Evolutionary conservation across 2,888 invertebrate genomes (phyloP).

Genomic region (Macaria notata): DNA sequence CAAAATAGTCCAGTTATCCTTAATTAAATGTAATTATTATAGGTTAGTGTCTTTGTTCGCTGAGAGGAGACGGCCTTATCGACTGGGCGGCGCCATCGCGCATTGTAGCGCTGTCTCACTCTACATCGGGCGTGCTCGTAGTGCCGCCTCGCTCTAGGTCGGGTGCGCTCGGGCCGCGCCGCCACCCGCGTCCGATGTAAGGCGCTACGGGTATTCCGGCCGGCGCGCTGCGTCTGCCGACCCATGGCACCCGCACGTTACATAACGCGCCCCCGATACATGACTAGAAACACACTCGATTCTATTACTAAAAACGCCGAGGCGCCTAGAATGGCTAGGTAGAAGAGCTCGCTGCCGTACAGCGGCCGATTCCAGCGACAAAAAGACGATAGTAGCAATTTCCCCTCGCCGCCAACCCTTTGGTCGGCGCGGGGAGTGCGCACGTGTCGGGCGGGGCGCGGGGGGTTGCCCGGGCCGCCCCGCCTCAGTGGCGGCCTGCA

Average conservation of each 20-base stretch:
- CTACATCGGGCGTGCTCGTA: constrained; percentile 56
- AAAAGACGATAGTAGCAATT: constrained; percentile 69
- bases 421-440: constrained; percentile 61
- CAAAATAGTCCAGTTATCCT: constrained; percentile 72
- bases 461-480: constrained; percentile 75
- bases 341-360: constrained; percentile 46
- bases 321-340: constrained; percentile 33
- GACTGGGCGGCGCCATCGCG: constrained; percentile 80
- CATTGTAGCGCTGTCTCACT: constrained; percentile 58
- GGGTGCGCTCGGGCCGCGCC: too few relatives aligned
- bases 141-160: too few relatives aligned
- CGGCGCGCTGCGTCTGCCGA: constrained; percentile 58
- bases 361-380: constrained; percentile 60
- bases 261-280: constrained; percentile 51
- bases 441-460: constrained; percentile 41
- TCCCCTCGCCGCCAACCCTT: constrained; percentile 77
- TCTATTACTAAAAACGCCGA: constrained; percentile 31
- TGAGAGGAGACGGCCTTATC: constrained; percentile 79
- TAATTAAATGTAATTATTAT: constrained; percentile 81
- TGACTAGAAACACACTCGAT: constrained; percentile 39
- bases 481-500: constrained; percentile 81
- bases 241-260: constrained; percentile 55
- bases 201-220: constrained; percentile 68
- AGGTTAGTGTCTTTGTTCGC: constrained; percentile 80
- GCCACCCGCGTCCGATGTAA: too few relatives aligned